Evolutionary conservation across 2,113 vertebrate species (phyloP).

Genomic region (Bombycilla garrulus): DNA sequence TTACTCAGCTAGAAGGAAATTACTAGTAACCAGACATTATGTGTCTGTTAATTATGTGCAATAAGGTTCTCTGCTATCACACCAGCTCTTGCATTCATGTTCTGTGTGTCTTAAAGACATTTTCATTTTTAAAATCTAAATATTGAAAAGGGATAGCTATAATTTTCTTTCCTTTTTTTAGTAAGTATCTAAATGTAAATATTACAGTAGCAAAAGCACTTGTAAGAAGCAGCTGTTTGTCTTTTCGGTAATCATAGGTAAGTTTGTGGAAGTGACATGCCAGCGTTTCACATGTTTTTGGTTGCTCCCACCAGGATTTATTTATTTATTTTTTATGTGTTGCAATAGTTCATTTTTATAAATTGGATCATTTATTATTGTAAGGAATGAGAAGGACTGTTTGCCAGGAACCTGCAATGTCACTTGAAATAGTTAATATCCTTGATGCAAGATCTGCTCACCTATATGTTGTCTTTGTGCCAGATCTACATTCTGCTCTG

Average conservation of each 20-base stretch:
- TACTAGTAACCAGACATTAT: slow-evolving; percentile 92
- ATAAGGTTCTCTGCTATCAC: slow-evolving; percentile 80
- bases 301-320: background rate
- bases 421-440: background rate
- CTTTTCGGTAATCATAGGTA: background rate
- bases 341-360: background rate
- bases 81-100: slow-evolving; percentile 73
- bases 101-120: slow-evolving; percentile 72
- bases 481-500: slow-evolving; percentile 44
- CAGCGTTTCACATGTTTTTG: background rate
- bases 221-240: slow-evolving; percentile 48
- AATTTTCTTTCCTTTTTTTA: slow-evolving; percentile 67
- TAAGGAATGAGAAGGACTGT: background rate
- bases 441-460: background rate
- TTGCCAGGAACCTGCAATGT: background rate
- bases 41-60: slow-evolving; percentile 86
- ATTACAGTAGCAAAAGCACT: slow-evolving; percentile 6
- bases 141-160: slow-evolving; percentile 64
- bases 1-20: slow-evolving; percentile 91
- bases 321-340: background rate
- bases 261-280: background rate
- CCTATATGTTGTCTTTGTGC: background rate
- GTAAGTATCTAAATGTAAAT: slow-evolving; percentile 42
- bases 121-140: slow-evolving; percentile 73
- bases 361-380: background rate